Evolutionary conservation across 2,113 vertebrate genomes (phyloP).

Genomic region (Antennarius striatus): DNA sequence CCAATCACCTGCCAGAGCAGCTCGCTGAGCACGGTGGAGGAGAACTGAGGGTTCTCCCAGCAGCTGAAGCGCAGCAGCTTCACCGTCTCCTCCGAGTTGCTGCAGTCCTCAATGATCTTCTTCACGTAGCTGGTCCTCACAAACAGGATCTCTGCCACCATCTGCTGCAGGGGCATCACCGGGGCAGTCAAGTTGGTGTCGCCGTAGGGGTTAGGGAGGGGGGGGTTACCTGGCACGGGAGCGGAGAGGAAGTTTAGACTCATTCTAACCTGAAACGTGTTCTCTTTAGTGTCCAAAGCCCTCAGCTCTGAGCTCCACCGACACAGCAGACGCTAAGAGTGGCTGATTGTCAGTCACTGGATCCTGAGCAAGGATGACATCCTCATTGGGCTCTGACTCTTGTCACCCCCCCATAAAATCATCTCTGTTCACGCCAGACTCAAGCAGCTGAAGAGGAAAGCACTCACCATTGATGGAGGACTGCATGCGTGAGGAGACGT

Average conservation of each 20-base stretch:
- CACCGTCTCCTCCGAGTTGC: constrained; percentile 98
- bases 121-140: constrained; percentile 99
- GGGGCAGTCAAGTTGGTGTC: constrained; percentile 95
- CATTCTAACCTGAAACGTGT: neutral
- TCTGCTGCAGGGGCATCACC: constrained; percentile 97
- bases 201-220: constrained; percentile 95
- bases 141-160: constrained; percentile 97
- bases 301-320: constrained; percentile 72
- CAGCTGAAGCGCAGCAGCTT: constrained; percentile 98
- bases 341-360: constrained; percentile 74
- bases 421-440: neutral
- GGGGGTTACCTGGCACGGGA: constrained; percentile 88
- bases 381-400: constrained; percentile 67
- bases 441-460: neutral
- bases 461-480: constrained; percentile 95
- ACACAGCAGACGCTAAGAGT: constrained; percentile 61
- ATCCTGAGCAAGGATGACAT: constrained; percentile 80
- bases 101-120: constrained; percentile 99
- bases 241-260: neutral
- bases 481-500: constrained; percentile 97
- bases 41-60: constrained; percentile 99
- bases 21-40: constrained; percentile 98
- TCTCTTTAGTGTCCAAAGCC: constrained; percentile 34
- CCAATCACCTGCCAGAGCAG: constrained; percentile 96
- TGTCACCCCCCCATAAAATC: neutral